Conservation (phyloP, 1,140 invertebrate genomes). For the Latrodectus geometricus region DNA sequence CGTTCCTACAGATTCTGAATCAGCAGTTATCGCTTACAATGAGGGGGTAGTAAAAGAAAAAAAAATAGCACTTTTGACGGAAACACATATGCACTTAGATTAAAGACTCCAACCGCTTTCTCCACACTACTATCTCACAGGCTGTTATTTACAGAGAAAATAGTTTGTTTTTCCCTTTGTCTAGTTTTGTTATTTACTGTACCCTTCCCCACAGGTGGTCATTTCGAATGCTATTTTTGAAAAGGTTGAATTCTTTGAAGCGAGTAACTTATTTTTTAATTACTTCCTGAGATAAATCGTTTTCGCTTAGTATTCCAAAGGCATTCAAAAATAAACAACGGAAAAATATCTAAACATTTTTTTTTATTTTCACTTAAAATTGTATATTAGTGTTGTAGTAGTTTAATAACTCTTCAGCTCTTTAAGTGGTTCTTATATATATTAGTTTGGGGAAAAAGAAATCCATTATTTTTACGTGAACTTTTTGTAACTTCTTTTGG, state of each 20-base stretch:
- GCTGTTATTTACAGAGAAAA: slow-evolving; percentile 36
- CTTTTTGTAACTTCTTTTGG: no score
- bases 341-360: no score
- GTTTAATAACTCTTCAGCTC: no score
- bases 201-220: slow-evolving; percentile 26
- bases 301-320: no score
- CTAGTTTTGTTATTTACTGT: slow-evolving; percentile 44
- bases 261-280: background rate
- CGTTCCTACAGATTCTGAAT: background rate
- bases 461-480: no score
- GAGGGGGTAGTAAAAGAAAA: background rate
- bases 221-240: background rate
- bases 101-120: background rate
- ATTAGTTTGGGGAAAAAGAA: no score
- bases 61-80: slow-evolving; percentile 21
- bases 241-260: background rate
- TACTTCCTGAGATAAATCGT: background rate
- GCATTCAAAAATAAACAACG: no score
- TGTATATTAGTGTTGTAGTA: no score
- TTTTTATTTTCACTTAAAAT: no score
- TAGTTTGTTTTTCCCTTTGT: slow-evolving; percentile 49
- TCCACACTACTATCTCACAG: background rate
- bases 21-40: background rate
- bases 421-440: no score
- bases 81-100: background rate